phyloP scores from a whole-genome alignment of 2,797 vertebrate species.

The Coilia nasus region DNA sequence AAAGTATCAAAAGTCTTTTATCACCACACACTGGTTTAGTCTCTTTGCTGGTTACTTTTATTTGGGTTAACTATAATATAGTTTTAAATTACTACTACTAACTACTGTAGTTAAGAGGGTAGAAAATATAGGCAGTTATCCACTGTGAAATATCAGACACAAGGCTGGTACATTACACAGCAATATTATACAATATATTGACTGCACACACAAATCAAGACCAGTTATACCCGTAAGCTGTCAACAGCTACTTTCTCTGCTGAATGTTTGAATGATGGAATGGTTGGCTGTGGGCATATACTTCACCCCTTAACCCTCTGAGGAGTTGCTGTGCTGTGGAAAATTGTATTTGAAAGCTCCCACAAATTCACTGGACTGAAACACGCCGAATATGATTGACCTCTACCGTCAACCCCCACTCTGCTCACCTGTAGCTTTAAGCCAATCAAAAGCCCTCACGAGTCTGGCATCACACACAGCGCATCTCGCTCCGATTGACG shows the following conservation, averaged over 20 bases:
- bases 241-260: background rate
- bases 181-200: background rate
- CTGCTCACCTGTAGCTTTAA: background rate
- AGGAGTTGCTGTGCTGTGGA: background rate
- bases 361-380: background rate
- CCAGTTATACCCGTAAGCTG: background rate
- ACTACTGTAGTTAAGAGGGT: too few species aligned
- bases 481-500: slow-evolving; percentile 8
- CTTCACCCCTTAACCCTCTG: background rate
- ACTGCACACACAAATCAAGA: background rate
- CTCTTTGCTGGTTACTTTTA: too few species aligned
- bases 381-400: background rate
- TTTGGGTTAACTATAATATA: too few species aligned
- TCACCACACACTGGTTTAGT: too few species aligned
- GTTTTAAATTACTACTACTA: too few species aligned
- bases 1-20: too few species aligned
- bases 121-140: background rate
- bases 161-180: background rate
- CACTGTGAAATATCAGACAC: background rate
- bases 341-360: background rate
- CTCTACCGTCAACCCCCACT: background rate
- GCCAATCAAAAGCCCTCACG: background rate
- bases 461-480: background rate
- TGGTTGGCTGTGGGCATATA: background rate
- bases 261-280: background rate